Base-by-base conservation (phyloP, 64 coral and sea anemone species). In the Porites australiensis region DNA sequence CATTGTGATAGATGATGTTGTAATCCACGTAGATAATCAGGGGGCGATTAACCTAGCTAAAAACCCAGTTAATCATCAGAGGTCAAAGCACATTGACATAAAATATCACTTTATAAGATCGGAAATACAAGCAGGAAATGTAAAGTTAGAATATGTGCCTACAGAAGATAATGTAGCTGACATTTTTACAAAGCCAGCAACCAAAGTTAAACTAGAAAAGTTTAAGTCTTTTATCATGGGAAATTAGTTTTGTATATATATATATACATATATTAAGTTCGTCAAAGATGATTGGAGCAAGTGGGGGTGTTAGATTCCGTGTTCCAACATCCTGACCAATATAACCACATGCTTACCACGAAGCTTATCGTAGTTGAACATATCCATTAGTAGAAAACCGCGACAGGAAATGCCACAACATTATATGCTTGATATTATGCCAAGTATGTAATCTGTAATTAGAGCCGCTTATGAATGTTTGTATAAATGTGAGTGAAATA, bases 81-180 rank as follows among this genome's bases (percentile, higher is more conserved):
- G 76, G 76, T 79, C 76, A 55, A 57, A 79, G 52, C 76, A 58
- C 16, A 58, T 55, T 58, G 76, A 77, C 74, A 77, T 77, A 4
- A 77, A 79, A 7, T 79, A 79, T n/a, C 52, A 58, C 21, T 58
- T 79, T 55, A 58, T 79, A 27, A 27, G 76, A 55, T 79, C 50
- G 15, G 50, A 79, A 77, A 51, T 77, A 77, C 74, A 77, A 77
- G 45, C 47, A 52, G 74, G 74, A n/a, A 77, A 3, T 54, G 50
- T 78, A 51, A 78, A 78, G 77, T 79, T 79, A 79, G 53, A 79
- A 57, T 79, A 79, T 79, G n/a, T 79, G 16, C 77, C 77, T 5
- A 79, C 53, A 11, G 77, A 60, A 43, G 51, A 79, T 37, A 79
- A 79, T 79, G n/a, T 79, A 14, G 77, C 53, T 60, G 77, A 79